Evolutionary conservation across 1,140 invertebrate species (phyloP).

Genomic region (Drosophila ogumai): DNA sequence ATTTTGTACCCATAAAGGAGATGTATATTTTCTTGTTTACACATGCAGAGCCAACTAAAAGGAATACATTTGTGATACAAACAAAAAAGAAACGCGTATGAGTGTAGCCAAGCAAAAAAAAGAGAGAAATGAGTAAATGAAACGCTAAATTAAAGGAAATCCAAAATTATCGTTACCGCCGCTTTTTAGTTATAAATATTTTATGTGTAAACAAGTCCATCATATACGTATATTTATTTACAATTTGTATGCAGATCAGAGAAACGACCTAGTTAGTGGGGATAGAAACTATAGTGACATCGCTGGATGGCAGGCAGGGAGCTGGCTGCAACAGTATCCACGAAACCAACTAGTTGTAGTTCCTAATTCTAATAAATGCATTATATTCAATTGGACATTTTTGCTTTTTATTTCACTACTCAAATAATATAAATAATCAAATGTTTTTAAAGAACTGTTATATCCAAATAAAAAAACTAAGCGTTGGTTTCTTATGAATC

Average conservation of each 20-base stretch:
- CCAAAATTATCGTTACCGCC: slow-evolving; percentile 23
- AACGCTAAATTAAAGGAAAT: slow-evolving; percentile 29
- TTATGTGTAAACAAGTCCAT: slow-evolving; percentile 34
- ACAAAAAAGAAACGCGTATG: slow-evolving; percentile 21
- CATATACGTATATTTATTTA: slow-evolving; percentile 49
- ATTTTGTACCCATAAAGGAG: slow-evolving; percentile 13
- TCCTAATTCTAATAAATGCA: slow-evolving; percentile 53
- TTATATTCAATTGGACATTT: slow-evolving; percentile 40
- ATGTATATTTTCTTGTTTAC: slow-evolving; percentile 43
- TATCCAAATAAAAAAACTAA: background rate
- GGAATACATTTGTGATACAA: slow-evolving; percentile 58
- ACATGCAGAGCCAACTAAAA: slow-evolving; percentile 53
- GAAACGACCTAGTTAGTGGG: slow-evolving; percentile 46
- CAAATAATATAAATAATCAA: background rate
- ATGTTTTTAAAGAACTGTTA: background rate
- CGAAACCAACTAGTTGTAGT: slow-evolving; percentile 47
- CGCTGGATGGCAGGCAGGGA: slow-evolving; percentile 25
- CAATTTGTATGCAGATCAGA: slow-evolving; percentile 35
- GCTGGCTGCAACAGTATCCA: slow-evolving; percentile 46
- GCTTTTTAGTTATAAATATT: slow-evolving; percentile 38
- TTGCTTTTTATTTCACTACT: slow-evolving; percentile 9
- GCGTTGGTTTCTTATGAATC: too few species aligned
- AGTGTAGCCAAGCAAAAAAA: slow-evolving; percentile 12
- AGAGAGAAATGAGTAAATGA: background rate
- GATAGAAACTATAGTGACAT: slow-evolving; percentile 35